Conservation (phyloP, 2,797 vertebrate species). For the Tapirus indicus region DNA sequence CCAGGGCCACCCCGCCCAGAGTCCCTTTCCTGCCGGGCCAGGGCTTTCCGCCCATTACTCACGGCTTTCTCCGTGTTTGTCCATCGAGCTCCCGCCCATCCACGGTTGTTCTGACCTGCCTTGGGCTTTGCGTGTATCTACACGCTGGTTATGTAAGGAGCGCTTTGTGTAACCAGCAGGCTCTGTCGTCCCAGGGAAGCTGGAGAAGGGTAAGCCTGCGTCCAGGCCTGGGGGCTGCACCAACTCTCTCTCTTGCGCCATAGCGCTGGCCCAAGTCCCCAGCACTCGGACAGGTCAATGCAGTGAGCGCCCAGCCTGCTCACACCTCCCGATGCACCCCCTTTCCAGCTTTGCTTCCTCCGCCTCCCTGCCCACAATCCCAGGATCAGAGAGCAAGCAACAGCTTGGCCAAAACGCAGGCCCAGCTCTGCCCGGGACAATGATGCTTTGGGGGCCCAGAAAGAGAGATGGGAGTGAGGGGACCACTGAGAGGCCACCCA, state of each 20-base stretch:
- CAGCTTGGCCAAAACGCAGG: background rate
- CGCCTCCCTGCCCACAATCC: background rate
- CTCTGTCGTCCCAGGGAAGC: background rate
- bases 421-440: background rate
- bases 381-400: background rate
- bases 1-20: background rate
- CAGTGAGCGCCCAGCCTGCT: too few species aligned
- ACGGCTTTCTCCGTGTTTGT: background rate
- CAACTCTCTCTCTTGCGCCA: too few species aligned
- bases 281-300: fast-evolving
- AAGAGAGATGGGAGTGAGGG: background rate
- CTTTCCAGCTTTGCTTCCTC: background rate
- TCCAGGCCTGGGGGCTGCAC: background rate
- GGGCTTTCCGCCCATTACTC: conserved; percentile 24
- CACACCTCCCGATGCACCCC: fast-evolving
- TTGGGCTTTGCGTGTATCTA: background rate
- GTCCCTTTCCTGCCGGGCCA: conserved; percentile 14
- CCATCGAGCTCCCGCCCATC: background rate
- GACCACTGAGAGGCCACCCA: background rate
- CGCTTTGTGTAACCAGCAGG: background rate
- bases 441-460: fast-evolving
- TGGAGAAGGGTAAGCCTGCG: fast-evolving
- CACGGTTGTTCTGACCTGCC: background rate
- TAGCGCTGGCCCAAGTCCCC: background rate
- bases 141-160: background rate